Conservation (phyloP, 2,888 invertebrate species). For the Philhelius pedissequus region DNA sequence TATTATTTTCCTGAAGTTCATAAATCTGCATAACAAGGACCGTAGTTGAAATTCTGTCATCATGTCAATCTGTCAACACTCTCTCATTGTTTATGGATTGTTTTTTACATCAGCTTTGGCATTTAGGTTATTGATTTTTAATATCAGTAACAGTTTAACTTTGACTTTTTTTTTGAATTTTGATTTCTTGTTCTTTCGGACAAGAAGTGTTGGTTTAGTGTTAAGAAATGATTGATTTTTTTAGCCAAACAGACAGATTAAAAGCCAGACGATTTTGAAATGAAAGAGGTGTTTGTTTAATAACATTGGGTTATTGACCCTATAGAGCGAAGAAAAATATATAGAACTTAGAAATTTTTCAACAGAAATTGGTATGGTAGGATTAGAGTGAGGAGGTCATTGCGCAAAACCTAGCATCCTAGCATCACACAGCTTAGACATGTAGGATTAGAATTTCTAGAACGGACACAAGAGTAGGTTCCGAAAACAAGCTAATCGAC, state of each 20-base stretch:
- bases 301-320: too few relatives aligned
- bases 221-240: background rate
- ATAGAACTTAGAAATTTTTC: too few relatives aligned
- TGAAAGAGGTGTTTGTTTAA: background rate
- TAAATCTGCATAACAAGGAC: slow-evolving; percentile 47
- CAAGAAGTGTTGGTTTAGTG: background rate
- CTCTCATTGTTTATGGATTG: slow-evolving; percentile 45
- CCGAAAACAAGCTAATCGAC: too few relatives aligned
- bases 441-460: too few relatives aligned
- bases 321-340: too few relatives aligned
- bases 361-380: too few relatives aligned
- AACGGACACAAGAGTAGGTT: too few relatives aligned
- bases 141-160: slow-evolving; percentile 10
- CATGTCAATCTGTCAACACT: slow-evolving; percentile 36
- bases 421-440: too few relatives aligned
- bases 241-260: background rate
- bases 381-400: too few relatives aligned
- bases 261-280: background rate
- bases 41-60: slow-evolving; percentile 40
- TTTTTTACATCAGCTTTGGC: background rate
- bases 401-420: too few relatives aligned
- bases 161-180: slow-evolving; percentile 4
- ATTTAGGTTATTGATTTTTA: slow-evolving; percentile 36
- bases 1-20: background rate
- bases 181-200: background rate